Conservation (phyloP, 2,797 vertebrate species). For the Neosilurus mollespiculum region DNA sequence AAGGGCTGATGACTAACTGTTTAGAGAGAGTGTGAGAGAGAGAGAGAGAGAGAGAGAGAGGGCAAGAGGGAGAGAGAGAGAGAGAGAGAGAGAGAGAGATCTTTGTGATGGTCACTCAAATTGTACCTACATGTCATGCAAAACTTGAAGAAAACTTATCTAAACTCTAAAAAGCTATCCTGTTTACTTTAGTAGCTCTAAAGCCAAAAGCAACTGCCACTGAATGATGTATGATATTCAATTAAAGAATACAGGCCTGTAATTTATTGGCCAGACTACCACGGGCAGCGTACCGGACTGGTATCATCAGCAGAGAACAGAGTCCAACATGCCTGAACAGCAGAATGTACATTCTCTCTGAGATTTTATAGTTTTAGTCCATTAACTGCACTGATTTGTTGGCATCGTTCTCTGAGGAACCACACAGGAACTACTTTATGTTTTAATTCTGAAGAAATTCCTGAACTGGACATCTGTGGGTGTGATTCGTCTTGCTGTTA, state of each 20-base stretch:
- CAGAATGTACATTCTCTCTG: slow-evolving; percentile 50
- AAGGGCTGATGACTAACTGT: too few species aligned
- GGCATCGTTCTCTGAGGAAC: background rate
- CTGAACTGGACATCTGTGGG: background rate
- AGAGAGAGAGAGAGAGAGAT: too few species aligned
- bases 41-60: too few species aligned
- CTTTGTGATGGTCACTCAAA: background rate
- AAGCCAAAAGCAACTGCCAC: background rate
- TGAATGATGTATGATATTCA: slow-evolving; percentile 42
- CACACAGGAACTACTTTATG: background rate
- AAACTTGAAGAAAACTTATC: background rate
- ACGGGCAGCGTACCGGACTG: slow-evolving; percentile 57
- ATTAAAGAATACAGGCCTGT: slow-evolving; percentile 60
- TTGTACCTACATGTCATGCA: background rate
- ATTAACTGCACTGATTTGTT: background rate
- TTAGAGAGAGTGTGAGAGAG: too few species aligned
- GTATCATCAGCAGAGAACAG: slow-evolving; percentile 67
- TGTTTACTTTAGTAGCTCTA: background rate
- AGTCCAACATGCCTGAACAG: slow-evolving; percentile 58
- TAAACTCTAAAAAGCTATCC: background rate
- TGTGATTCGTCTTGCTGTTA: slow-evolving; percentile 14
- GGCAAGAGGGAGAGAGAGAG: too few species aligned
- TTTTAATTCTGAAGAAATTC: background rate
- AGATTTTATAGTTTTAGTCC: slow-evolving; percentile 54
- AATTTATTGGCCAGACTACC: slow-evolving; percentile 63